Evolutionary conservation across 1,140 invertebrate genomes (phyloP), one percentile per base, ranked within the genome.

Genomic region (Brachionus calyciflorus): DNA sequence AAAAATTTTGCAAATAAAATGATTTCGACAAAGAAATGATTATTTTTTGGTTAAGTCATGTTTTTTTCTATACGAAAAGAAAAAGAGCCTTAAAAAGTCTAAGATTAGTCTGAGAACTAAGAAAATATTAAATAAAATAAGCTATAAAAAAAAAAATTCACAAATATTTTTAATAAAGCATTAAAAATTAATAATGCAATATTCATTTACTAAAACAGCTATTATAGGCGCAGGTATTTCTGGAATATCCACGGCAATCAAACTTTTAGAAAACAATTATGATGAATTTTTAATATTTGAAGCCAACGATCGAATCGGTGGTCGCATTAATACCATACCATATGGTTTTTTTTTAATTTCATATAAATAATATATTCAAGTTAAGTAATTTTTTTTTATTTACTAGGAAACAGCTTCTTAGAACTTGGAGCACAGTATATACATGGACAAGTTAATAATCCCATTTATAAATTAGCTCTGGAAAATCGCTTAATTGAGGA

Each of bases 361-460:
- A 24, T 3, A 1, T n/a, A 26, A 24, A 55, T 1, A 1, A 26
- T 55, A 9, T 26, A 26, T n/a, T 21, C 19, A 1, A n/a, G 17
- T 49, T n/a, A 55, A 6, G 26, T 6, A 9, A 24, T 6, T 10
- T 9, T 44, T 65, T 65, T 44, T n/a, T n/a, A n/a, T n/a, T n/a
- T n/a, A n/a, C n/a, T 14, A 65, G 69, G 10, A 3, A 21, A 51
- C 4, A 37, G 46, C 12, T 73, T 51, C 26, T 14, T 73, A 12
- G 69, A 73, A 41, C 28, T 73, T 33, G 69, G 69, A 2, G 69
- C 69, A 21, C 69, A 73, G 33, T 85, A 81, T 81, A 85, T 85
- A 63, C 84, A 85, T 79, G 84, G 84, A 1, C 81, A 85, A 40
- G 82, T 84, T 37, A 77, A 79, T 33, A 85, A 85, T 77, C 84